phyloP scores from a whole-genome alignment of 2,797 vertebrate species.

The Crocidura indochinensis region DNA sequence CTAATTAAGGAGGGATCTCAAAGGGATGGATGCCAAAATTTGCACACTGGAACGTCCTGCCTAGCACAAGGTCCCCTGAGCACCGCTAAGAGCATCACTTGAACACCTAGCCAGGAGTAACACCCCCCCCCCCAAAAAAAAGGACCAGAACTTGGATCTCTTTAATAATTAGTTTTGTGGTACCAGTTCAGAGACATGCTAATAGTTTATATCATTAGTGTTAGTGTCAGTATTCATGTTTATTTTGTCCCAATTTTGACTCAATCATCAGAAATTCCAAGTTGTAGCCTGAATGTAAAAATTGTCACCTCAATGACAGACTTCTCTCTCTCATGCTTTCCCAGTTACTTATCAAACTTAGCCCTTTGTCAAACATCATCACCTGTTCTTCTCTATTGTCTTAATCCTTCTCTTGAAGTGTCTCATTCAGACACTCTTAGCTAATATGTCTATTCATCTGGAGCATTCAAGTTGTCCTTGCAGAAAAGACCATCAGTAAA shows the following conservation, averaged over 20 bases:
- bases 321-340: not conserved
- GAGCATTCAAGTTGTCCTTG: not conserved
- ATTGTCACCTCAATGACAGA: accelerated
- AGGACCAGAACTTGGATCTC: no score
- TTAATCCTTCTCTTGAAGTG: not conserved
- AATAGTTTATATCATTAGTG: not conserved
- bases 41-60: no score
- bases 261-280: not conserved
- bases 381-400: not conserved
- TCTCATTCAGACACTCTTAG: not conserved
- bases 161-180: no score
- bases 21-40: no score
- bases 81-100: no score
- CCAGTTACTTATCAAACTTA: not conserved
- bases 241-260: not conserved
- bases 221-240: not conserved
- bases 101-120: no score
- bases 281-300: not conserved
- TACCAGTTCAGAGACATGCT: not conserved
- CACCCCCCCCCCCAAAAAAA: no score
- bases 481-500: conserved; percentile 1
- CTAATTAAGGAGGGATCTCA: not conserved
- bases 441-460: not conserved
- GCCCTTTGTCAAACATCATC: not conserved
- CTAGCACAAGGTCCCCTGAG: no score